Evolutionary conservation across 2,888 invertebrate species (phyloP).

Genomic region (Acleris sparsana): DNA sequence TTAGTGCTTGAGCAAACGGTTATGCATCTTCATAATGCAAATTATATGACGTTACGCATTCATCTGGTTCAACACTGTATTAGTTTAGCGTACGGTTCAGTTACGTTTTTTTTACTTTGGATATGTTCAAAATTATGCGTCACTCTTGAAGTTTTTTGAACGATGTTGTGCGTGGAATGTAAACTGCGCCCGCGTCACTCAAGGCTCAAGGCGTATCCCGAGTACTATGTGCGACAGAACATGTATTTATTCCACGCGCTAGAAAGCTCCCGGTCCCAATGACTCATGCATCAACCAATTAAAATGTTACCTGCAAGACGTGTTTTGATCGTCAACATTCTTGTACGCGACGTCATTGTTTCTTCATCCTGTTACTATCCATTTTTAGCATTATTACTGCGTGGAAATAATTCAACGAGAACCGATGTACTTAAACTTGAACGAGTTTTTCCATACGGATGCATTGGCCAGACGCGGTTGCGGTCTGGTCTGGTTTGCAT

Average conservation of each 20-base stretch:
- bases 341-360: constrained; percentile 14
- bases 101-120: constrained; percentile 5
- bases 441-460: constrained; percentile 30
- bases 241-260: constrained; percentile 31
- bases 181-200: constrained; percentile 54
- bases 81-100: background rate
- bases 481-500: constrained; percentile 25
- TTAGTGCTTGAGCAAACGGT: constrained; percentile 1
- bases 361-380: constrained; percentile 4
- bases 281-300: constrained; percentile 55
- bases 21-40: constrained; percentile 2
- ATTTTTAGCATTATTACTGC: constrained; percentile 5
- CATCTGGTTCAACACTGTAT: background rate
- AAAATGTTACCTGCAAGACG: constrained; percentile 55
- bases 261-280: constrained; percentile 45
- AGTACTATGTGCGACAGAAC: constrained; percentile 28
- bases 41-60: constrained; percentile 1
- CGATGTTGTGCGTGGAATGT: constrained; percentile 51
- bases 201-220: constrained; percentile 56
- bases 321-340: constrained; percentile 39
- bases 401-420: constrained; percentile 21
- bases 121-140: constrained; percentile 3
- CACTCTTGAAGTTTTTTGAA: constrained; percentile 14
- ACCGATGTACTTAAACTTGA: constrained; percentile 16
- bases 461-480: constrained; percentile 30